A percentile compares a stretch with the other conserved stretches of the same genome.
These are phyloP conservation scores for Cephus rjabovi DNA, from an alignment of 2,888 invertebrate species.

Conservation along the genomic window DNA sequence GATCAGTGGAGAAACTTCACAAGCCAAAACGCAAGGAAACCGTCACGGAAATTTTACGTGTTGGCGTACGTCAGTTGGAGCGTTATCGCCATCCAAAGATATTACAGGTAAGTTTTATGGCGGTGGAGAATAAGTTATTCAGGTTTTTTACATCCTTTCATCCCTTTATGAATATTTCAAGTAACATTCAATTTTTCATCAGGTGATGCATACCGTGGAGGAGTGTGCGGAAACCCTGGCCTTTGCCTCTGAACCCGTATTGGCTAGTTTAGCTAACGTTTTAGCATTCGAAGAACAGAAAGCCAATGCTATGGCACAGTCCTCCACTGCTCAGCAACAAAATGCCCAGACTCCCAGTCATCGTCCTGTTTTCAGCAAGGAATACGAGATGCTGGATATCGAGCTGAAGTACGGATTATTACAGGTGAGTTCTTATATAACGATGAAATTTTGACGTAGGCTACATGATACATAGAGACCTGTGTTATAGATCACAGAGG, in stretches of 20 bases:
- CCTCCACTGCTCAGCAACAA: conserved; percentile 51
- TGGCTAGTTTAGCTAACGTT: conserved; percentile 90
- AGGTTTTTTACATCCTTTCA: background rate
- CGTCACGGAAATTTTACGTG: conserved; percentile 88
- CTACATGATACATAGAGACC: background rate
- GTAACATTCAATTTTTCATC: conserved; percentile 16
- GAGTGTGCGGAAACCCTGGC: conserved; percentile 90
- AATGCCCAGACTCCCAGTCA: conserved; percentile 52
- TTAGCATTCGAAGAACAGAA: conserved; percentile 81
- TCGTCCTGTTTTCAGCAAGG: conserved; percentile 77
- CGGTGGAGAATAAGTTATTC: background rate
- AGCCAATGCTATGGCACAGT: conserved; percentile 62
- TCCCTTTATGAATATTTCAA: background rate
- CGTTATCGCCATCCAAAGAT: conserved; percentile 88
- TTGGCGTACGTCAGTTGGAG: conserved; percentile 83
- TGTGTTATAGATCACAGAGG: conserved; percentile 88
- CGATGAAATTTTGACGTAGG: background rate
- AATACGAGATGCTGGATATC: conserved; percentile 90
- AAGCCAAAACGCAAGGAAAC: conserved; percentile 92
- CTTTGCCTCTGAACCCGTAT: conserved; percentile 93
- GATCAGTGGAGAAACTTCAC: conserved; percentile 90
- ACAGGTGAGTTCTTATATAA: conserved; percentile 74
- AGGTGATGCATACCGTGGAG: conserved; percentile 78
- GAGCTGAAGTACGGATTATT: conserved; percentile 93
- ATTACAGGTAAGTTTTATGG: conserved; percentile 66